Conservation (phyloP, 2,113 vertebrate genomes). For the Pluvianellus socialis region DNA sequence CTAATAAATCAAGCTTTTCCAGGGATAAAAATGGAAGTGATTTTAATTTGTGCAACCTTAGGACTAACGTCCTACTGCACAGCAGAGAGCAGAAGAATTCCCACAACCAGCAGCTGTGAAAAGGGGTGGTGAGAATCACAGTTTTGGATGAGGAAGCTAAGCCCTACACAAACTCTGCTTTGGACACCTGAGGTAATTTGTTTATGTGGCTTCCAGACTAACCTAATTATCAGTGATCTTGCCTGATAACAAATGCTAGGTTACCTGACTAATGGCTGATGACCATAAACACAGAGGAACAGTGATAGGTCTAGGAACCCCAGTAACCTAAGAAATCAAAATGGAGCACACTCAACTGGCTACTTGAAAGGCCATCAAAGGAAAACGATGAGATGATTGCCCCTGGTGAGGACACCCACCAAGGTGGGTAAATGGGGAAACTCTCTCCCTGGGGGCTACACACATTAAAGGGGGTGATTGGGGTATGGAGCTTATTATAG, state of each 20-base stretch:
- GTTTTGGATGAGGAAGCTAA: background rate
- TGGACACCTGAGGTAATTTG: background rate
- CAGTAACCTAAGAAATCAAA: background rate
- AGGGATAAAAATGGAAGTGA: background rate
- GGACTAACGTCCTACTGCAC: background rate
- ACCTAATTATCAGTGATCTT: background rate
- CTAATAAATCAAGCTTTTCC: background rate
- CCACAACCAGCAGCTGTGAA: background rate
- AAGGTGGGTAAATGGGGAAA: background rate
- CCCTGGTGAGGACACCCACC: background rate
- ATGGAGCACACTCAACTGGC: background rate
- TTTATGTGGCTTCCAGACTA: background rate
- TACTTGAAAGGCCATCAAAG: background rate
- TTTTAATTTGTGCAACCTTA: background rate
- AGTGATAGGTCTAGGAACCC: background rate
- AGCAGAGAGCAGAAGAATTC: background rate
- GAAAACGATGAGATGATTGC: background rate
- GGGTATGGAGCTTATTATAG: accelerated
- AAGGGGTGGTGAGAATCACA: background rate
- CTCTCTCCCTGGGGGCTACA: background rate
- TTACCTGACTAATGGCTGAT: background rate
- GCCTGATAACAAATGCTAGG: background rate
- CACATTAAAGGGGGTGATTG: background rate
- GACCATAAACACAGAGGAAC: background rate
- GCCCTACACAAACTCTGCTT: background rate